phyloP scores from a whole-genome alignment of 1,140 invertebrate species.

The Oncopeltus fasciatus region DNA sequence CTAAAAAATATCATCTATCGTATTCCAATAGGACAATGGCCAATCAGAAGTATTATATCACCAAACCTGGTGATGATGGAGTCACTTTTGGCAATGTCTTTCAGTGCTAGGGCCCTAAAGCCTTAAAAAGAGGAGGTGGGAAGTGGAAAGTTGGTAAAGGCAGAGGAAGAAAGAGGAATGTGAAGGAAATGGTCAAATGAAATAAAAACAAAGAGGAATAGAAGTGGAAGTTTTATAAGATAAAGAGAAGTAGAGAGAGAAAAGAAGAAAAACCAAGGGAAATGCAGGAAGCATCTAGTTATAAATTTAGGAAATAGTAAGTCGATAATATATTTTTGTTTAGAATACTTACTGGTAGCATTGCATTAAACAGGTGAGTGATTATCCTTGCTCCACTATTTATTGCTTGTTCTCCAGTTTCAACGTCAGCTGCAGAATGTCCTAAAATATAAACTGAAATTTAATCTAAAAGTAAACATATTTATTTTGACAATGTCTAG shows the following conservation, averaged over 20 bases:
- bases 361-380: constrained; percentile 98
- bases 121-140: neutral
- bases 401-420: constrained; percentile 71
- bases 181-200: neutral
- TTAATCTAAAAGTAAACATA: too few species aligned
- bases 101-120: too few species aligned
- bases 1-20: too few species aligned
- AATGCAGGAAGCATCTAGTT: too few species aligned
- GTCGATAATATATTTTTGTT: too few species aligned
- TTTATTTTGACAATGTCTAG: too few species aligned
- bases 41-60: too few species aligned
- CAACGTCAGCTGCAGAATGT: constrained; percentile 72
- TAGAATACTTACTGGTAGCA: constrained; percentile 61
- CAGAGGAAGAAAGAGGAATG: neutral
- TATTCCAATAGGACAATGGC: too few species aligned
- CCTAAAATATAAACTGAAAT: constrained; percentile 33
- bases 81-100: too few species aligned
- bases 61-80: too few species aligned
- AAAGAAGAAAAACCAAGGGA: neutral
- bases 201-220: neutral
- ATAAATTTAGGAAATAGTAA: too few species aligned
- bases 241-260: neutral
- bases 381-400: constrained; percentile 80
- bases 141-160: neutral
- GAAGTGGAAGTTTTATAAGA: neutral